Percentiles rank a stretch among this genome's conserved stretches.
Evolutionary conservation across 2,113 vertebrate species (phyloP).

Genomic region (Andinoacara biseriatus): DNA sequence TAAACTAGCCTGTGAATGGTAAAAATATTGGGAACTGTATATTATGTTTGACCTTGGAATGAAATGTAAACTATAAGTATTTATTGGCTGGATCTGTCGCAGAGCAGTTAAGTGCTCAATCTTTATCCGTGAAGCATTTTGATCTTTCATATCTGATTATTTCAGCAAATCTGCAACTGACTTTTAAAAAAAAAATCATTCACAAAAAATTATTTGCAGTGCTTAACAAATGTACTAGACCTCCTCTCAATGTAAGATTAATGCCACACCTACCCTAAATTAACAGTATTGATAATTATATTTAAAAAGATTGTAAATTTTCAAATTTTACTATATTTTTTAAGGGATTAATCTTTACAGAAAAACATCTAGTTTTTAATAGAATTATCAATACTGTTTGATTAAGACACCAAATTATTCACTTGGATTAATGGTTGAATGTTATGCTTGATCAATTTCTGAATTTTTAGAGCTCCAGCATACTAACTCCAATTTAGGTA

Average conservation of each 20-base stretch:
- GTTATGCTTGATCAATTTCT: not conserved
- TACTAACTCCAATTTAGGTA: not conserved
- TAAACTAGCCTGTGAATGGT: not conserved
- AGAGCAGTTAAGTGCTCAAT: not conserved
- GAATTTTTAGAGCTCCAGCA: not conserved
- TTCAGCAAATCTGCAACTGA: not conserved
- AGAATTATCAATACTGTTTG: too few relatives aligned
- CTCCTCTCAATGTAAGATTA: too few relatives aligned
- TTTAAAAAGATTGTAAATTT: too few relatives aligned
- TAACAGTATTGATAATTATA: too few relatives aligned
- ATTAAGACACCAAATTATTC: not conserved
- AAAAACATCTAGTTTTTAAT: too few relatives aligned
- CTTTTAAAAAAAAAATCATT: not conserved
- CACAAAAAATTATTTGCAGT: too few relatives aligned
- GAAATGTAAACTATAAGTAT: not conserved
- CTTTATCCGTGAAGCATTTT: not conserved
- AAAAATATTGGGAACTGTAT: not conserved
- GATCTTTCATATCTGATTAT: not conserved
- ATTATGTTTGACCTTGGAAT: not conserved
- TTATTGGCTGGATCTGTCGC: not conserved
- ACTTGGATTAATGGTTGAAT: not conserved
- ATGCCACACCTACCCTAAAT: too few relatives aligned
- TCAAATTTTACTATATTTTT: too few relatives aligned
- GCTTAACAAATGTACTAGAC: too few relatives aligned
- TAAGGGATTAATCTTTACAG: too few relatives aligned